Evolutionary conservation across 2,888 invertebrate genomes (phyloP), one percentile per base, ranked within the genome.

Genomic region (Chloroclystis v-ata): DNA sequence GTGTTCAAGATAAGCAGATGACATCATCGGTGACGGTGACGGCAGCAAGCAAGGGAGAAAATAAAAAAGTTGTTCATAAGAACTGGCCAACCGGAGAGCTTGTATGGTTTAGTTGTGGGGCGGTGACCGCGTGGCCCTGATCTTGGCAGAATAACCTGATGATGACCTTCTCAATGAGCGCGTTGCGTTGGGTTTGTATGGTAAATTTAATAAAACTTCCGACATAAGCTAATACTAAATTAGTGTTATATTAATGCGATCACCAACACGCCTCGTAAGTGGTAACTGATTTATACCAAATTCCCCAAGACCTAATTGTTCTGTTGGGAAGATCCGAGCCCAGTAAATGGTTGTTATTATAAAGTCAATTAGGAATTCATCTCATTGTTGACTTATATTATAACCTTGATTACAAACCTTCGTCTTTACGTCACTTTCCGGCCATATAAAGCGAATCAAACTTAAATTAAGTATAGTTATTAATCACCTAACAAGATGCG

Each of bases 71-170:
- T 54, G 54, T 57, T 28, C 47, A 52, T 38, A 54, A 39, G 42
- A 38, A 69, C 55, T 65, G 65, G 65, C 67, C 60, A 69, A 72
- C 69, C 69, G 68, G 63, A 69, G 66, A 71, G 67, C 71, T 71
- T 65, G 66, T 57, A 35, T 24, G 33, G 16, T 33, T 35, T 48
- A 54, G 59, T 55, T 64, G 60, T 65, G 67, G 77, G 75, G 69
- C 78, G 69, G 70, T 72, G 82, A 81, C 79, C 79, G 75, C 71
- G 61, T 78, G 78, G 76, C 84, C 82, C 71, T 84, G 85, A 84
- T 84, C 82, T 84, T 82, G 78, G 65, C 69, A 69, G 72, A 76
- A 71, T 61, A 63, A 59, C 60, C 54, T 49, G 45, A 53, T 63
- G 60, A 65, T 64, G 67, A 69, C 68, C 65, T 72, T 43, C 33